Conservation (phyloP, 2,888 invertebrate species). For the Formica aserva region DNA sequence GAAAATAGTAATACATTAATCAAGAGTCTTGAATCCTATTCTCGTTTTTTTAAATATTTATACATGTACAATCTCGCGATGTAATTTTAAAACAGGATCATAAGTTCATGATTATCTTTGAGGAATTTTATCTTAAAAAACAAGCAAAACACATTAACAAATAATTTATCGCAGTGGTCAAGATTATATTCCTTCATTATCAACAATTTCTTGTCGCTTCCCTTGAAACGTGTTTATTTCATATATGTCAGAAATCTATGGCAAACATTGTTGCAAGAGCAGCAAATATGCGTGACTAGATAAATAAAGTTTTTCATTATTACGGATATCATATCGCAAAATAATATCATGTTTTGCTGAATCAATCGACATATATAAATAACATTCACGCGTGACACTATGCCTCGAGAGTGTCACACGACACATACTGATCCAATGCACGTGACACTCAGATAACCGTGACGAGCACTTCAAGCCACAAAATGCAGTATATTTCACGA, state of each 20-base stretch:
- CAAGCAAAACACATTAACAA: not conserved
- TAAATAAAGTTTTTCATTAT: constrained; percentile 30
- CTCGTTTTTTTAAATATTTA: not conserved
- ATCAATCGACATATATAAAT: constrained; percentile 29
- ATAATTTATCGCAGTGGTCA: not conserved
- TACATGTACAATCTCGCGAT: not conserved
- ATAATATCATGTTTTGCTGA: constrained; percentile 9
- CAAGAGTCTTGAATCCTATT: not conserved
- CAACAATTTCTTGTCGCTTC: constrained; percentile 24
- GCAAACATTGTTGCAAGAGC: constrained; percentile 11
- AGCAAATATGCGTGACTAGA: not conserved
- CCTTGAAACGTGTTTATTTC: constrained; percentile 13
- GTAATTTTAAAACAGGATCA: not conserved
- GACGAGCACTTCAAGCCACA: not conserved
- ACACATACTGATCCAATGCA: constrained; percentile 8
- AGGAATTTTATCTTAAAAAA: not conserved
- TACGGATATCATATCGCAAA: not conserved
- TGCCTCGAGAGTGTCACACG: constrained; percentile 14
- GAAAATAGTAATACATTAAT: constrained; percentile 4
- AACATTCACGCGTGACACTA: constrained; percentile 39
- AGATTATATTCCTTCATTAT: not conserved
- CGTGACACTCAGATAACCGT: constrained; percentile 6
- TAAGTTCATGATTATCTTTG: not conserved
- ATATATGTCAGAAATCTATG: not conserved
- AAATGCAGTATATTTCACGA: constrained; percentile 12